A percentile compares a stretch with the other conserved stretches of the same genome.
Conservation (phyloP, 2,888 invertebrate species). For the Harpagoxenus sublaevis region DNA sequence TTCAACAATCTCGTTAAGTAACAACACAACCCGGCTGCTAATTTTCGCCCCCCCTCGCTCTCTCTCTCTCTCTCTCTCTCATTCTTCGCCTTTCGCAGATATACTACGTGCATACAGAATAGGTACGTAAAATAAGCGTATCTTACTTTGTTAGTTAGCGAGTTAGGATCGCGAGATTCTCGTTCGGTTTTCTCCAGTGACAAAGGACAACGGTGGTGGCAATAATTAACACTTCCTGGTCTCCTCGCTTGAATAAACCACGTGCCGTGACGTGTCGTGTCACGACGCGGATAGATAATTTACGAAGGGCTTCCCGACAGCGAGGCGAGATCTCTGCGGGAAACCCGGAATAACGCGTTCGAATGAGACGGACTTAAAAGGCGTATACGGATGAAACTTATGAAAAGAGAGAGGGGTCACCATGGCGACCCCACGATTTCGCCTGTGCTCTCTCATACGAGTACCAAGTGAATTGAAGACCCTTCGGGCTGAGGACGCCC, state of each 20-base stretch:
- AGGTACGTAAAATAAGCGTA: conserved; percentile 18
- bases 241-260: conserved; percentile 30
- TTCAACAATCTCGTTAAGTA: conserved; percentile 47
- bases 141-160: conserved; percentile 18
- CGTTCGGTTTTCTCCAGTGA: conserved; percentile 13
- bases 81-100: background rate
- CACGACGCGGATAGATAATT: conserved; percentile 35
- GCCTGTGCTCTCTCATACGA: conserved; percentile 16
- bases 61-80: background rate
- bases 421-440: conserved; percentile 46
- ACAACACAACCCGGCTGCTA: conserved; percentile 39
- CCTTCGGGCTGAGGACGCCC: conserved; percentile 35
- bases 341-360: background rate
- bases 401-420: conserved; percentile 15
- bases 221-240: conserved; percentile 39
- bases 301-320: background rate
- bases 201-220: conserved; percentile 5
- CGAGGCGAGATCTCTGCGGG: background rate
- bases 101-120: conserved; percentile 5
- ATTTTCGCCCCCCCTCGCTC: background rate
- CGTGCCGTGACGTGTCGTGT: background rate
- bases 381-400: background rate
- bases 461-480: conserved; percentile 21
- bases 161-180: conserved; percentile 23
- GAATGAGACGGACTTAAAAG: conserved; percentile 24